Percentiles rank a stretch among this genome's conserved stretches.
phyloP scores from a whole-genome alignment of 2,113 vertebrate genomes.

The Indri indri region DNA sequence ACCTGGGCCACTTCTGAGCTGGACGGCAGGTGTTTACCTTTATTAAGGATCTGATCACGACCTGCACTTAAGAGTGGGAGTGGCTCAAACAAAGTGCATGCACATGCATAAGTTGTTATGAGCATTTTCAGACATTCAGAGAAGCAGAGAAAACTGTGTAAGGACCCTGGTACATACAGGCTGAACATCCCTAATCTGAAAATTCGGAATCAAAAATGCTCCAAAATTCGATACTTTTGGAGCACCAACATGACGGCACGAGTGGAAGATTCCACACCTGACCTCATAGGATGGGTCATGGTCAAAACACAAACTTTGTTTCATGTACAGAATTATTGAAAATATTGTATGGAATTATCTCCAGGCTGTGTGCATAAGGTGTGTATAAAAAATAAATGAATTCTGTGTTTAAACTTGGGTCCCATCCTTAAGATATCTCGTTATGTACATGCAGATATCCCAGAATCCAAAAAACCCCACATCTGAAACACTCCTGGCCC shows the following conservation, averaged over 20 bases:
- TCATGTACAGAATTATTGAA: too few species aligned
- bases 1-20: background rate
- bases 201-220: background rate
- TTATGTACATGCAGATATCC: background rate
- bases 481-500: background rate
- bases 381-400: too few species aligned
- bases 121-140: background rate
- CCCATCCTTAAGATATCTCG: background rate
- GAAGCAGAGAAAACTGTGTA: background rate
- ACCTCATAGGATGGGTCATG: too few species aligned
- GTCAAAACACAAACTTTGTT: too few species aligned
- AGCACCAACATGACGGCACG: too few species aligned
- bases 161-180: background rate
- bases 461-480: background rate
- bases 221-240: background rate
- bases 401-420: too few species aligned
- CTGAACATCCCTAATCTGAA: background rate
- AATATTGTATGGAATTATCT: too few species aligned
- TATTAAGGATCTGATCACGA: background rate
- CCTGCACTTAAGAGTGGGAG: background rate
- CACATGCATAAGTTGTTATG: background rate
- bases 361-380: too few species aligned
- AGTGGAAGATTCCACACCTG: too few species aligned
- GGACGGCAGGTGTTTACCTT: fast-evolving
- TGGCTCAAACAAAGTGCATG: background rate